Evolutionary conservation across 2,113 vertebrate species (phyloP).

Genomic region (Galbula dea): DNA sequence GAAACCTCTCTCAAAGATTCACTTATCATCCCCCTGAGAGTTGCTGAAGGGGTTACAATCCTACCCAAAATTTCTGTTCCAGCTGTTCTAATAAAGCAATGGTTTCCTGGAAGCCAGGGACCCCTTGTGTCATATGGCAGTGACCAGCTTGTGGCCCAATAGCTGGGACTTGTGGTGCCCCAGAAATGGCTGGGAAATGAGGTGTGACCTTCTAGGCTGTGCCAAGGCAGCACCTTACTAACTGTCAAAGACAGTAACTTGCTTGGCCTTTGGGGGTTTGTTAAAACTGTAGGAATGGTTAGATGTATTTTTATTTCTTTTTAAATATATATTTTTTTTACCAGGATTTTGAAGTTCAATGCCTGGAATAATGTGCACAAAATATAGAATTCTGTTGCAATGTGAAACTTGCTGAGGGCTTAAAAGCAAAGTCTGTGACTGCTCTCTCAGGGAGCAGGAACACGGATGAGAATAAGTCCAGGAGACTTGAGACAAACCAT

Average conservation of each 20-base stretch:
- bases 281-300: neutral
- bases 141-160: fast-evolving
- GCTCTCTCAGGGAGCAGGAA: neutral
- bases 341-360: neutral
- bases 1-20: neutral
- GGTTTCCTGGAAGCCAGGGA: neutral
- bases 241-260: neutral
- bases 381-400: neutral
- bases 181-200: neutral
- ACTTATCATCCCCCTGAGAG: neutral
- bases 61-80: neutral
- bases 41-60: neutral
- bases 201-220: neutral
- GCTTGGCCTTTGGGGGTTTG: neutral
- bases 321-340: too few relatives aligned
- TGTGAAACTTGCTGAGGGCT: neutral
- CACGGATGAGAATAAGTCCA: too few relatives aligned
- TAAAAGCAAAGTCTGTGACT: neutral
- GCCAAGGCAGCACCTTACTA: neutral
- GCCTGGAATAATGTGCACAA: neutral
- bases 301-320: too few relatives aligned
- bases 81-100: neutral
- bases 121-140: fast-evolving
- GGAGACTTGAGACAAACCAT: neutral
- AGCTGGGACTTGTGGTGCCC: neutral